These are phyloP conservation scores for Rhagium mordax DNA, from an alignment of 2,888 invertebrate genomes.

Conservation along the genomic window DNA sequence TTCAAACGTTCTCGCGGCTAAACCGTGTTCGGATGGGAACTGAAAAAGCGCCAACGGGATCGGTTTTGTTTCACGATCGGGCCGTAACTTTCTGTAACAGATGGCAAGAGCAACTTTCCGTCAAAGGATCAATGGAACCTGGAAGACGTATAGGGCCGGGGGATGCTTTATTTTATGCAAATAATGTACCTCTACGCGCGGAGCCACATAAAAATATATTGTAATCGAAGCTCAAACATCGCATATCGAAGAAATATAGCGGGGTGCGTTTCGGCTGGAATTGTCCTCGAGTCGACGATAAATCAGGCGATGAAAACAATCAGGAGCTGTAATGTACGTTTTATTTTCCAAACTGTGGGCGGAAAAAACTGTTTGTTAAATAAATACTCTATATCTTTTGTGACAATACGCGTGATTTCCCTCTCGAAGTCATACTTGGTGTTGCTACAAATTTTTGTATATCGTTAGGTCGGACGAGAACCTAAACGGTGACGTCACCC, in stretches of 20 bases:
- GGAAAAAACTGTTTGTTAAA: too few relatives aligned
- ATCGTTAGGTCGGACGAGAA: too few relatives aligned
- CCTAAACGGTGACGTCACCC: too few relatives aligned
- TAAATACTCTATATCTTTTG: too few relatives aligned
- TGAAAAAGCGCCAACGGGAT: neutral
- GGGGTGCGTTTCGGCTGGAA: neutral
- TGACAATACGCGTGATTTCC: too few relatives aligned
- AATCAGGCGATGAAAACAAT: too few relatives aligned
- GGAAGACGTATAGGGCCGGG: neutral
- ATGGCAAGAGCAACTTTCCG: slow-evolving; percentile 12
- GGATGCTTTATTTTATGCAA: slow-evolving; percentile 18
- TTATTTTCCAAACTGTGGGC: too few relatives aligned
- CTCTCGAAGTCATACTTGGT: too few relatives aligned
- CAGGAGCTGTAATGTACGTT: too few relatives aligned
- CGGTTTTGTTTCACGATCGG: slow-evolving; percentile 11
- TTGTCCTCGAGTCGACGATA: too few relatives aligned
- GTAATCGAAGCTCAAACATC: neutral
- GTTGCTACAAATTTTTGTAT: too few relatives aligned
- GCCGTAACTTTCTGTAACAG: slow-evolving; percentile 35
- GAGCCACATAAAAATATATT: neutral
- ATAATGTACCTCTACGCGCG: neutral
- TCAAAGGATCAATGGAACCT: slow-evolving; percentile 29
- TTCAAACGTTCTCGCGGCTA: neutral
- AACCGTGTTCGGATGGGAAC: neutral
- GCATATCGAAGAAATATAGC: neutral